These are phyloP conservation scores for Iguana delicatissima DNA, from an alignment of 2,797 vertebrate species.

Conservation along the genomic window DNA sequence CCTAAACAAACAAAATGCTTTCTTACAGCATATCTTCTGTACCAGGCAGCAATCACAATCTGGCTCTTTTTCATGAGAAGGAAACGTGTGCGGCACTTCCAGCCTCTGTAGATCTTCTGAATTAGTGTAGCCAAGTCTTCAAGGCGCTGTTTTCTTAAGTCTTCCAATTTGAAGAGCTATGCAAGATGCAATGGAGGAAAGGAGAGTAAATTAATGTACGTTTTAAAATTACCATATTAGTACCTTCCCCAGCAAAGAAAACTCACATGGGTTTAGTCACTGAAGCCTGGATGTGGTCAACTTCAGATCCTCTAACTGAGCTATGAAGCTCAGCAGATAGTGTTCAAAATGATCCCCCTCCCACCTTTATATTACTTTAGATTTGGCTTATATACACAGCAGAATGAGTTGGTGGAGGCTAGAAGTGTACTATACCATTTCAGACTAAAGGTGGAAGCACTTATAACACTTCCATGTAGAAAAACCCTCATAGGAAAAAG, in stretches of 20 bases:
- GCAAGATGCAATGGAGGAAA: neutral
- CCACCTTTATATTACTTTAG: neutral
- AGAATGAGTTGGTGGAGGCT: neutral
- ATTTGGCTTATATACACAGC: neutral
- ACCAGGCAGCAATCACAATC: slow-evolving; percentile 93
- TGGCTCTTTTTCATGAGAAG: slow-evolving; percentile 94
- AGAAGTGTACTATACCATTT: neutral
- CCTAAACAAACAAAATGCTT: neutral
- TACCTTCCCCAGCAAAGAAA: neutral
- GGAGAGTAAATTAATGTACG: slow-evolving; percentile 18
- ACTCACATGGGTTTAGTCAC: no score
- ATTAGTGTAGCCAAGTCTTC: slow-evolving; percentile 94
- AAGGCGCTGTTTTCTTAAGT: slow-evolving; percentile 89
- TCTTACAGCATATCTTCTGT: slow-evolving; percentile 91
- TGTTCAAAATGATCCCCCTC: neutral
- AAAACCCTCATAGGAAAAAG: neutral
- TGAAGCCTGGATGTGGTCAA: neutral
- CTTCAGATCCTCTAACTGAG: neutral
- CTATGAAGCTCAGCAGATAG: neutral
- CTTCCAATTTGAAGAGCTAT: slow-evolving; percentile 95
- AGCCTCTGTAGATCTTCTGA: slow-evolving; percentile 96
- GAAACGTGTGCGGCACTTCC: slow-evolving; percentile 92
- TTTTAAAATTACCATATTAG: neutral
- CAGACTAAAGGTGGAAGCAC: neutral
- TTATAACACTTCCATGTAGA: neutral